Conservation (phyloP, 2,797 vertebrate genomes). For the Xerus rutilus region DNA sequence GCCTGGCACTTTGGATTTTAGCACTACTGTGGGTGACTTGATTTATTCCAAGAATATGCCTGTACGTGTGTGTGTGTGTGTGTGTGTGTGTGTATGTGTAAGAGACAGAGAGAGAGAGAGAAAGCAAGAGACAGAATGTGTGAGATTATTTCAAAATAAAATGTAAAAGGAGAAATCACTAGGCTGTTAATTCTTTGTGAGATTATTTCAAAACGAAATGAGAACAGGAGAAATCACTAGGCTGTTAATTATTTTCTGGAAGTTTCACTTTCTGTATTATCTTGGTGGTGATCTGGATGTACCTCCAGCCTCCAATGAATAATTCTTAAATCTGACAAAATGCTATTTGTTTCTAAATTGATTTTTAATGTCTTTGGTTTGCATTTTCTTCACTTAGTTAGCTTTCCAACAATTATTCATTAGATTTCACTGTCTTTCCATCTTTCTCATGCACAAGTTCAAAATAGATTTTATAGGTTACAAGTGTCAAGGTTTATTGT, state of each 20-base stretch:
- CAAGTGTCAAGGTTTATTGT: slow-evolving; percentile 66
- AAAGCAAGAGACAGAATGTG: background rate
- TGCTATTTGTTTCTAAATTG: slow-evolving; percentile 81
- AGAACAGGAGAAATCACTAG: slow-evolving; percentile 29
- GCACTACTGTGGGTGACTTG: background rate
- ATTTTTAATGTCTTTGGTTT: slow-evolving; percentile 81
- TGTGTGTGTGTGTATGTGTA: background rate
- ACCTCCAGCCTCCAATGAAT: slow-evolving; percentile 58
- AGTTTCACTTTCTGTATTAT: slow-evolving; percentile 62
- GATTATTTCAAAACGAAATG: slow-evolving; percentile 44
- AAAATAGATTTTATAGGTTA: slow-evolving; percentile 72
- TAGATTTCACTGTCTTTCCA: slow-evolving; percentile 53
- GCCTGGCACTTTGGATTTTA: slow-evolving; percentile 69
- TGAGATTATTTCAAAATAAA: slow-evolving; percentile 47
- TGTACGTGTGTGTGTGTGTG: background rate
- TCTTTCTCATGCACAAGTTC: slow-evolving; percentile 67
- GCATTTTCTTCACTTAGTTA: slow-evolving; percentile 80
- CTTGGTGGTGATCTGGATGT: slow-evolving; percentile 34
- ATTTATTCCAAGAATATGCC: slow-evolving; percentile 58
- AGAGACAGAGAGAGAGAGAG: no score
- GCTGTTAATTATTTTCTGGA: slow-evolving; percentile 67
- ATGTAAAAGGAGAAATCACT: slow-evolving; percentile 35
- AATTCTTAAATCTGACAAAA: slow-evolving; percentile 78
- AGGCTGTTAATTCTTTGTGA: slow-evolving; percentile 40
- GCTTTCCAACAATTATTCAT: slow-evolving; percentile 74